Percentiles rank a stretch among this genome's conserved stretches.
These are phyloP conservation scores for Adelosebastes latens DNA, from an alignment of 2,797 vertebrate species.

Conservation along the genomic window DNA sequence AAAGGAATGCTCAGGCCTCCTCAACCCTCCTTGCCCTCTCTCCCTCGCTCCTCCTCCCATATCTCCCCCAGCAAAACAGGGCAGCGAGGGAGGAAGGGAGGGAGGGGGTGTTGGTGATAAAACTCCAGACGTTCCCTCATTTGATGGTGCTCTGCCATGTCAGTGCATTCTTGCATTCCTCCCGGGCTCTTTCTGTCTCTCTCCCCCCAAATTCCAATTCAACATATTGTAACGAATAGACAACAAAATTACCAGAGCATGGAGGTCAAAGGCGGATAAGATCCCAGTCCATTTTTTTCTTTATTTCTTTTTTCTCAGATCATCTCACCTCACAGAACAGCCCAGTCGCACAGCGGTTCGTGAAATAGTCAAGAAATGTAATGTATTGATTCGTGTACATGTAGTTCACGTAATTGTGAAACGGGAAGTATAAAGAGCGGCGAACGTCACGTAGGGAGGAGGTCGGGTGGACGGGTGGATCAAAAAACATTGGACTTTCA, in stretches of 20 bases:
- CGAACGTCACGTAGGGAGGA: no score
- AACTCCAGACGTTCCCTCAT: constrained; percentile 96
- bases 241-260: not conserved
- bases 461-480: no score
- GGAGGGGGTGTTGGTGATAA: constrained; percentile 89
- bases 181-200: constrained; percentile 72
- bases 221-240: constrained; percentile 33
- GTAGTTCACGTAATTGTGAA: no score
- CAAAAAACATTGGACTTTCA: no score
- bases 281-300: not conserved
- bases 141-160: constrained; percentile 92
- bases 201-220: constrained; percentile 61
- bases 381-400: no score
- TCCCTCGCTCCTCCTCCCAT: constrained; percentile 83
- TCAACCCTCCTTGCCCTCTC: constrained; percentile 83
- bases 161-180: constrained; percentile 88
- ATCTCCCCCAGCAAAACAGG: constrained; percentile 72
- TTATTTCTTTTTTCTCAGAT: not conserved
- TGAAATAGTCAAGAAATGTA: no score
- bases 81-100: constrained; percentile 49
- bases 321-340: not conserved
- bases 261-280: not conserved
- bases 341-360: accelerated
- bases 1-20: constrained; percentile 89
- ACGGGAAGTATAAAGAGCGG: no score